These are phyloP conservation scores for Malacosoma neustria DNA, from an alignment of 2,888 invertebrate genomes.

Conservation along the genomic window DNA sequence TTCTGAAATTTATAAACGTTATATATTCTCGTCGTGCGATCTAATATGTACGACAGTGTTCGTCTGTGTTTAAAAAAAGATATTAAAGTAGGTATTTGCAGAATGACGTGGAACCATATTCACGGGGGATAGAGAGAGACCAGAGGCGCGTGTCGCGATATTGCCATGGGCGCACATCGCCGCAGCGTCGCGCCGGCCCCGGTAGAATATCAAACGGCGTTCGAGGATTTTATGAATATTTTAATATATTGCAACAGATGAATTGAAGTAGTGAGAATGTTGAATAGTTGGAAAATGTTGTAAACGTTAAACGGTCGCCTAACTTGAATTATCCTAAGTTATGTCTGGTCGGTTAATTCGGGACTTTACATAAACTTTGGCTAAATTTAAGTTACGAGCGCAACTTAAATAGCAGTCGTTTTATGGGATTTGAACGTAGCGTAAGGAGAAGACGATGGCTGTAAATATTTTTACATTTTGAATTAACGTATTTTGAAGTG, in stretches of 20 bases:
- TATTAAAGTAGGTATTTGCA: slow-evolving; percentile 32
- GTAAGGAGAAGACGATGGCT: slow-evolving; percentile 24
- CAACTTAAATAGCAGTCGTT: background rate
- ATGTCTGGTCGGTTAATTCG: slow-evolving; percentile 1
- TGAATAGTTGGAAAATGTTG: slow-evolving; percentile 12
- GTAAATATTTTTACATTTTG: slow-evolving; percentile 65
- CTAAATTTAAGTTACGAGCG: slow-evolving; percentile 1
- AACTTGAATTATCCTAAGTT: slow-evolving; percentile 5
- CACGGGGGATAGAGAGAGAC: slow-evolving; percentile 1
- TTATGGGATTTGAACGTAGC: background rate
- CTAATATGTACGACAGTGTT: slow-evolving; percentile 27
- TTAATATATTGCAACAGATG: slow-evolving; percentile 13
- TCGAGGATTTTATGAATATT: slow-evolving; percentile 21
- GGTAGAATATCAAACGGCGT: slow-evolving; percentile 11
- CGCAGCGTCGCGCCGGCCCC: slow-evolving; percentile 9
- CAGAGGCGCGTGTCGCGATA: slow-evolving; percentile 9
- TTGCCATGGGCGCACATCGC: slow-evolving; percentile 5
- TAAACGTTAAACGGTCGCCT: slow-evolving; percentile 9
- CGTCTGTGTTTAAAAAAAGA: slow-evolving; percentile 16
- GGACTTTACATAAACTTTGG: slow-evolving; percentile 5
- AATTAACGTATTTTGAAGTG: slow-evolving; percentile 54
- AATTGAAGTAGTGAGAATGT: slow-evolving; percentile 5
- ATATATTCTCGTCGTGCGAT: slow-evolving; percentile 52
- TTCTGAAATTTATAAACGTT: slow-evolving; percentile 73
- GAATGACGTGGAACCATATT: slow-evolving; percentile 33